A percentile compares a stretch with the other conserved stretches of the same genome.
Conservation (phyloP, 1,140 invertebrate species). For the Venturia canescens region DNA sequence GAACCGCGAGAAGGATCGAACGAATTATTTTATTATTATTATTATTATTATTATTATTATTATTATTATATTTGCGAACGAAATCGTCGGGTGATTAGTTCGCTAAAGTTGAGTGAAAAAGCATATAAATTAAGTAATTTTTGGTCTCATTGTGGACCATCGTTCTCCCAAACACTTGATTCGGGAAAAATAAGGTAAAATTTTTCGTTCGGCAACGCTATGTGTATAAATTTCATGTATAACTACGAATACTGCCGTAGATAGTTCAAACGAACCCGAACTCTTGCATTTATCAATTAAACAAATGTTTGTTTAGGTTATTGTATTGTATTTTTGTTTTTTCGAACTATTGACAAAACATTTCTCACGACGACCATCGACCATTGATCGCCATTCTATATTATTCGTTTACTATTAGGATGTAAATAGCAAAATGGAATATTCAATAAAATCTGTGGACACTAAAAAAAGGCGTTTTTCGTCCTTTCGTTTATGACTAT, state of each 20-base stretch:
- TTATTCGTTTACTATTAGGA: constrained; percentile 65
- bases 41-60: constrained; percentile 29
- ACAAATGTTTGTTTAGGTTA: too few relatives aligned
- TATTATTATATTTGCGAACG: neutral
- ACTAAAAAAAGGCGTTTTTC: neutral
- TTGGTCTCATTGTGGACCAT: constrained; percentile 51
- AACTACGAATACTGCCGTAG: too few relatives aligned
- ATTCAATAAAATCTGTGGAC: constrained; percentile 40
- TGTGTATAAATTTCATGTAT: too few relatives aligned
- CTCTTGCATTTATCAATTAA: too few relatives aligned
- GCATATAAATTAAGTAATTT: constrained; percentile 27
- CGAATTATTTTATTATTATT: constrained; percentile 12
- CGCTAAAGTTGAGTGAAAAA: neutral
- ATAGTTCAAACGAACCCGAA: too few relatives aligned
- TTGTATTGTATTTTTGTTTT: too few relatives aligned
- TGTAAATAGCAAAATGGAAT: constrained; percentile 67
- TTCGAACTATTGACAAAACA: constrained; percentile 46
- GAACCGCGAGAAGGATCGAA: constrained; percentile 19
- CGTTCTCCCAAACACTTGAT: constrained; percentile 55
- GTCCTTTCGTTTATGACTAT: too few relatives aligned
- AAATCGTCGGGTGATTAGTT: too few relatives aligned
- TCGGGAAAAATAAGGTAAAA: constrained; percentile 45
- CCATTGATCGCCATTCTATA: constrained; percentile 65
- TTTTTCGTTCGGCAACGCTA: too few relatives aligned
- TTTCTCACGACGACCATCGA: constrained; percentile 64